These are phyloP conservation scores for Noctua comes DNA, from an alignment of 2,888 invertebrate species.

Conservation along the genomic window DNA sequence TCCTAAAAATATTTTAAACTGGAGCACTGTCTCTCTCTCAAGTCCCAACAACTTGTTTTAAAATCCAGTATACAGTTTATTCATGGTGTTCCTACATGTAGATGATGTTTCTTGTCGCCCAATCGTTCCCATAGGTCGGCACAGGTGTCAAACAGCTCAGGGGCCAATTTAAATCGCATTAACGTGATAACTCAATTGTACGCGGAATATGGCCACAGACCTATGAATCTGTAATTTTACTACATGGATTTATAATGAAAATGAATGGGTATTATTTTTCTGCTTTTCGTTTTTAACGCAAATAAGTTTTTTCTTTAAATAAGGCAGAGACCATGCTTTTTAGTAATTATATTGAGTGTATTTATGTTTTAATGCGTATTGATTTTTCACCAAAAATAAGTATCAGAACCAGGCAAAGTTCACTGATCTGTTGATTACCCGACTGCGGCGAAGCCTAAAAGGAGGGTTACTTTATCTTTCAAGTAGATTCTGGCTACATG, in stretches of 20 bases:
- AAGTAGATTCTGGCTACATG: not conserved
- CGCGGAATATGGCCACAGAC: slow-evolving; percentile 68
- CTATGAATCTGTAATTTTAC: slow-evolving; percentile 64
- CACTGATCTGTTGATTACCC: not conserved
- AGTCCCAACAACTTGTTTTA: not conserved
- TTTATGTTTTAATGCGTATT: no score
- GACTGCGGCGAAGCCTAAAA: not conserved
- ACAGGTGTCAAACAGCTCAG: slow-evolving; percentile 82
- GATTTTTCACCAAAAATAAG: not conserved
- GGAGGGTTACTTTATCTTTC: not conserved
- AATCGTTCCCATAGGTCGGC: slow-evolving; percentile 76
- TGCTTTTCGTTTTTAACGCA: not conserved
- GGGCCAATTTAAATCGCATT: slow-evolving; percentile 89
- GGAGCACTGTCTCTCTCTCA: not conserved
- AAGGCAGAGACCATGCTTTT: not conserved
- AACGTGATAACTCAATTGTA: slow-evolving; percentile 87
- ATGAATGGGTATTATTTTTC: not conserved
- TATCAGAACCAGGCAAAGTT: not conserved
- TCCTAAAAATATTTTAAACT: not conserved
- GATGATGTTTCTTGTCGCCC: slow-evolving; percentile 68
- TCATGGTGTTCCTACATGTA: slow-evolving; percentile 37
- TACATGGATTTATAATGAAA: slow-evolving; percentile 29
- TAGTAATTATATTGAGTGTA: not conserved
- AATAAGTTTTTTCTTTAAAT: not conserved
- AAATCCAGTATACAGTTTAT: not conserved